These are phyloP conservation scores for Matsumyia berberina DNA, from an alignment of 2,888 invertebrate genomes.

Conservation along the genomic window DNA sequence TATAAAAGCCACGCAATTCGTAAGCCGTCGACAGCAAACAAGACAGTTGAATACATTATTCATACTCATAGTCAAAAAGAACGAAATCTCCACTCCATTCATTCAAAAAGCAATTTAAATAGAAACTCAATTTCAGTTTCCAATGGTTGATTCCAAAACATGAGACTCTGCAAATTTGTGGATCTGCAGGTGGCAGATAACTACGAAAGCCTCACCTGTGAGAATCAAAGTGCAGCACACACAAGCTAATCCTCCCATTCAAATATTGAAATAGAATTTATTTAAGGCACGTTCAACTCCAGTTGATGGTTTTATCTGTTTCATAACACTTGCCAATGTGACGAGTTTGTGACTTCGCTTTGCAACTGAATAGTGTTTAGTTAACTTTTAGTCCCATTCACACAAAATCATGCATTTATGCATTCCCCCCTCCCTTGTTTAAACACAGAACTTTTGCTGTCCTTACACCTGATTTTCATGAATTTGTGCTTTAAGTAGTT, in stretches of 20 bases:
- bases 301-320: background rate
- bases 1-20: no score
- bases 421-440: background rate
- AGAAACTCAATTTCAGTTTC: background rate
- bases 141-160: background rate
- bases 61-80: background rate
- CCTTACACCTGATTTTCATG: slow-evolving; percentile 22
- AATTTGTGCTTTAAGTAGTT: slow-evolving; percentile 30
- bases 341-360: background rate
- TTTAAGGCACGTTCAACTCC: slow-evolving; percentile 8
- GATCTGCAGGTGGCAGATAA: slow-evolving; percentile 9
- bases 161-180: background rate
- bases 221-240: background rate
- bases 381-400: background rate
- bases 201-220: background rate
- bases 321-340: background rate
- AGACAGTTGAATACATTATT: no score
- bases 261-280: slow-evolving; percentile 16
- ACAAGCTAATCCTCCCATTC: background rate
- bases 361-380: background rate
- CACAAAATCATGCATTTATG: background rate
- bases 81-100: background rate
- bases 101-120: background rate
- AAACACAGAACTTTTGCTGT: slow-evolving; percentile 9
- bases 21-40: no score